Percentiles rank a stretch among this genome's conserved stretches.
phyloP scores from a whole-genome alignment of 1,140 invertebrate genomes.

The Solen grandis region DNA sequence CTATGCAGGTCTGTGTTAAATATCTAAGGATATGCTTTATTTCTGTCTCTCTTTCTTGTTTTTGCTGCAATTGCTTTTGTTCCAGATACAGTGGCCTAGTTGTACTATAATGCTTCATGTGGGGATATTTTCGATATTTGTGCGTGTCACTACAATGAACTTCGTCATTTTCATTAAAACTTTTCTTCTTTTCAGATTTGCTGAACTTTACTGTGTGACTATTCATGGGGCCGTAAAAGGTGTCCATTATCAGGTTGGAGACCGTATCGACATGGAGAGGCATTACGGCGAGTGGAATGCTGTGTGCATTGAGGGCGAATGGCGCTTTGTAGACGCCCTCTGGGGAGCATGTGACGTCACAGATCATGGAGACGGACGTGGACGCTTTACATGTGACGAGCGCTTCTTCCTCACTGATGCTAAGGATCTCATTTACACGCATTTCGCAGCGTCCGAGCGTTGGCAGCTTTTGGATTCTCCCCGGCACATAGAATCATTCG shows the following conservation, averaged over 20 bases:
- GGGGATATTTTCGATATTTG: too few species aligned
- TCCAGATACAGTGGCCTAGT: too few species aligned
- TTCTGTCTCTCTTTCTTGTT: too few species aligned
- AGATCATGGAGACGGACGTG: slow-evolving; percentile 45
- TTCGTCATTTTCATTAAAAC: too few species aligned
- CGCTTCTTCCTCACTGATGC: slow-evolving; percentile 82
- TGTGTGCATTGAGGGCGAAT: slow-evolving; percentile 60
- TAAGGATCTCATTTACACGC: slow-evolving; percentile 81
- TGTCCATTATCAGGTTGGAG: slow-evolving; percentile 79
- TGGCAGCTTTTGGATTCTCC: slow-evolving; percentile 66
- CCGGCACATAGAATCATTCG: slow-evolving; percentile 55
- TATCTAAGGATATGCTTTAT: too few species aligned
- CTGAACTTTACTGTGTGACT: slow-evolving; percentile 61
- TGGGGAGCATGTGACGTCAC: slow-evolving; percentile 66
- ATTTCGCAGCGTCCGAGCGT: slow-evolving; percentile 79
- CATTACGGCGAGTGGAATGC: slow-evolving; percentile 71
- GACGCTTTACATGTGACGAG: slow-evolving; percentile 72
- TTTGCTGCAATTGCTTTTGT: too few species aligned
- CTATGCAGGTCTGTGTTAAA: slow-evolving; percentile 72
- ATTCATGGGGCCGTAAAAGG: slow-evolving; percentile 66
- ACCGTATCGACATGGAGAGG: slow-evolving; percentile 54
- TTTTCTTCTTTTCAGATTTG: slow-evolving; percentile 47
- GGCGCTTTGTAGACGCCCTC: slow-evolving; percentile 67
- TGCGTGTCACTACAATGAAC: too few species aligned
- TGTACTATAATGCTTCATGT: too few species aligned